Percentiles rank a stretch among this genome's conserved stretches.
phyloP scores from a whole-genome alignment of 2,888 invertebrate genomes.

The Thelaira solivaga region DNA sequence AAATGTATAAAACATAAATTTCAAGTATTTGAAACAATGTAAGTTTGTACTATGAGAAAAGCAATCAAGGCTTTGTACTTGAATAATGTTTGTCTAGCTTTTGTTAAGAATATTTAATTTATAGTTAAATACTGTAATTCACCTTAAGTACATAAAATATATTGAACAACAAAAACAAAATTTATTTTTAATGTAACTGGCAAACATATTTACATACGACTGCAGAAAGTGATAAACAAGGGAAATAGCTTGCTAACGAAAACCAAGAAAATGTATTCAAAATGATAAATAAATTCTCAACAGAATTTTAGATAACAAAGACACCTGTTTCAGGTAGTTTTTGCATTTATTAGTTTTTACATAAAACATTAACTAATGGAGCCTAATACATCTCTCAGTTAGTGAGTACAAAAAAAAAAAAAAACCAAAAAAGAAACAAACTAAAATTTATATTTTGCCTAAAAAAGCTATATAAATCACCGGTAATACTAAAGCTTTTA shows the following conservation, averaged over 20 bases:
- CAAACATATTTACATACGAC: background rate
- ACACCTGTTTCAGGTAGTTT: slow-evolving; percentile 11
- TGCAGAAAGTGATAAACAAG: background rate
- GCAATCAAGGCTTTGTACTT: too few species aligned
- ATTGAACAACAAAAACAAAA: slow-evolving; percentile 19
- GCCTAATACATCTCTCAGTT: background rate
- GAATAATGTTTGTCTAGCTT: background rate
- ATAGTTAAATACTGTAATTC: slow-evolving; percentile 19
- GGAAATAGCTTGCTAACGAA: background rate
- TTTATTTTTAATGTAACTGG: too few species aligned
- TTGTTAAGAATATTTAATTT: background rate
- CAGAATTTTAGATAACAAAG: slow-evolving; percentile 28
- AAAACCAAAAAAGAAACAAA: background rate
- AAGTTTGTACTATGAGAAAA: too few species aligned
- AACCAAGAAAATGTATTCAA: background rate
- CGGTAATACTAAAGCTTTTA: slow-evolving; percentile 58
- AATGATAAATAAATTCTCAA: slow-evolving; percentile 20
- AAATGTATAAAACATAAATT: slow-evolving; percentile 1
- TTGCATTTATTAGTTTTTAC: background rate
- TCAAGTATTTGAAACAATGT: too few species aligned
- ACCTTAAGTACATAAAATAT: slow-evolving; percentile 23
- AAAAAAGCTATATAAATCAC: slow-evolving; percentile 55
- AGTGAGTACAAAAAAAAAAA: background rate
- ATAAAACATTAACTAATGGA: too few species aligned
- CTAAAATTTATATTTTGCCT: slow-evolving; percentile 36